These are phyloP conservation scores for Pegea sp. DNA, from an alignment of 23 tunicate genomes.

Conservation along the genomic window DNA sequence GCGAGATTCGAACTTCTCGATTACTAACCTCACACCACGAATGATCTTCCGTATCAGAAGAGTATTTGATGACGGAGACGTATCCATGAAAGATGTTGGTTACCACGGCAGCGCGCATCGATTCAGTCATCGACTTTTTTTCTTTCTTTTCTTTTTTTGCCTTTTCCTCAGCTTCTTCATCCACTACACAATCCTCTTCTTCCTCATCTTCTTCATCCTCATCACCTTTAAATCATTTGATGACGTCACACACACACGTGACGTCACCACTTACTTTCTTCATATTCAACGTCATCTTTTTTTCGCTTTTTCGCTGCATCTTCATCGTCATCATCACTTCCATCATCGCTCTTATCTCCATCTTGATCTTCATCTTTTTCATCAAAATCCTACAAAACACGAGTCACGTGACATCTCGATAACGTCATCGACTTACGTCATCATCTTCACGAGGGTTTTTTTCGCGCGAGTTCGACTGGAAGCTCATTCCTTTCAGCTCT, in stretches of 20 bases:
- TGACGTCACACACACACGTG: too few relatives aligned
- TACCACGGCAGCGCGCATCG: not conserved
- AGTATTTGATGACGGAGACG: conserved; percentile 29
- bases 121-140: not conserved
- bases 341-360: conserved; percentile 6
- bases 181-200: conserved; percentile 3
- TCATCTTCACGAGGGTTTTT: too few relatives aligned
- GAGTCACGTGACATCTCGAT: too few relatives aligned
- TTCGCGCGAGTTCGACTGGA: too few relatives aligned
- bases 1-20: not conserved
- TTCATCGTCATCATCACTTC: conserved; percentile 14
- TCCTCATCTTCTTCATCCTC: conserved; percentile 1
- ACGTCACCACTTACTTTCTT: not conserved
- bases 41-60: conserved; percentile 11
- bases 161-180: conserved; percentile 2
- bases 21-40: conserved; percentile 52
- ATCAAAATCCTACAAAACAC: not conserved
- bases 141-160: conserved; percentile 2
- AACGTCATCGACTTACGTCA: too few relatives aligned
- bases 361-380: conserved; percentile 3
- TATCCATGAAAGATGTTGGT: conserved; percentile 7
- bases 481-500: too few relatives aligned
- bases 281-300: conserved; percentile 15
- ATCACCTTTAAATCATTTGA: not conserved
- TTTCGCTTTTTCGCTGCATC: conserved; percentile 19